Base-by-base conservation (phyloP, 2,888 invertebrate species). In the Allacma fusca region DNA sequence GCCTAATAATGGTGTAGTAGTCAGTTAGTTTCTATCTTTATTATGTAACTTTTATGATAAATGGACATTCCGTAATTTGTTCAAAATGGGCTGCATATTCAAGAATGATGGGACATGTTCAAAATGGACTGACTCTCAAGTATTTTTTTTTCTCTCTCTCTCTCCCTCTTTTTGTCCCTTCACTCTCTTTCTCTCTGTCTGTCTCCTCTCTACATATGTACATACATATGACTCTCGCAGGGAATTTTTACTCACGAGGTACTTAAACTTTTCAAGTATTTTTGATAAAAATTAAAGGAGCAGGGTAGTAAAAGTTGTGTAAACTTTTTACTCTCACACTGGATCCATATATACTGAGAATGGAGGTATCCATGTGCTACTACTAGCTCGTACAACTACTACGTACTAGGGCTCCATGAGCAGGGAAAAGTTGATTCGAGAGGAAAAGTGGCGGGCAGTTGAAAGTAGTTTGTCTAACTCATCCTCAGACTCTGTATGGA, bases 391-490 rank as follows among this genome's bases (percentile, higher is more conserved):
- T 34, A 34, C 4, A 34, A 34, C 4, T 34, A 34, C 9, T 9
- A 7, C 5, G 34, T 4, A 34, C 5, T 7, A 9, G 34, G 9
- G 34, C 4, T 7, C 4, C 4, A 34, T 7, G 34, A 34, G 34
- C 5, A 34, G 34, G 34, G 50, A 50, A 50, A 50, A 50, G 50
- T 50, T 50, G 50, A 50, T 50, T 50, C 50, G 16, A 50, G 50
- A 16, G 50, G 50, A 50, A 50, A 50, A 50, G 50, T 50, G 50
- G 50, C 5, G 50, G 50, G 9, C 50, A 50, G 50, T 50, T 50
- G 50, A 50, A 50, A 50, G 50, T 50, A 50, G 50, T 50, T 50
- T 50, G 50, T 50, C 50, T 50, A 50, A 50, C 50, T 50, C 50
- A 50, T 50, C 50, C n/a, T 50, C 50, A 50, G 50, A 50, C 50